These are phyloP conservation scores for Astreopora myriophthalma DNA, from an alignment of 64 coral and sea anemone genomes.

Conservation along the genomic window DNA sequence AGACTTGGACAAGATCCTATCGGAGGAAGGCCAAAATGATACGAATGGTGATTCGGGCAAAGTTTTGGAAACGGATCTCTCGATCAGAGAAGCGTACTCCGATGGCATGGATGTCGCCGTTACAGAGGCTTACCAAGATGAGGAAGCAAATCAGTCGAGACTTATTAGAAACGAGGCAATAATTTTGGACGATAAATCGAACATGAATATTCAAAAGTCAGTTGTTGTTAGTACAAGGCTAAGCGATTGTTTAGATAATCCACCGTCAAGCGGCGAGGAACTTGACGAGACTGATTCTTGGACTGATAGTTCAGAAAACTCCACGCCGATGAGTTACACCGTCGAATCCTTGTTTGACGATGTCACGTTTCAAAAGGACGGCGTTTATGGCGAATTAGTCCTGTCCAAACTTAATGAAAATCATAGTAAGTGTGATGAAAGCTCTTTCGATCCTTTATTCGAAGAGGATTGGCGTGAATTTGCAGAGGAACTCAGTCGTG, in stretches of 20 bases:
- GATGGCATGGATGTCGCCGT: not conserved
- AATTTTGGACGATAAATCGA: not conserved
- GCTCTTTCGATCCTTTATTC: not conserved
- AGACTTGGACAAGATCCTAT: slow-evolving; percentile 81
- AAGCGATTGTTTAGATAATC: slow-evolving; percentile 29
- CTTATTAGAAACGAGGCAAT: not conserved
- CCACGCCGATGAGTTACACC: not conserved
- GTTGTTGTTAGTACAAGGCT: not conserved
- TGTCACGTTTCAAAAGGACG: slow-evolving; percentile 30
- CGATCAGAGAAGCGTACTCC: not conserved
- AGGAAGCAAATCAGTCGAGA: not conserved
- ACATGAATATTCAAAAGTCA: slow-evolving; percentile 1
- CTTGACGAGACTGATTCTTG: not conserved
- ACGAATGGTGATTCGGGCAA: not conserved
- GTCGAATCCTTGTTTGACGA: slow-evolving; percentile 28
- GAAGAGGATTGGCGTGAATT: slow-evolving; percentile 18
- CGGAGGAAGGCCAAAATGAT: slow-evolving; percentile 4
- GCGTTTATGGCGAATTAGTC: slow-evolving; percentile 38
- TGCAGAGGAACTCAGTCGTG: not conserved
- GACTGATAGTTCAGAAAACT: not conserved
- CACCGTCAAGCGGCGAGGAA: not conserved
- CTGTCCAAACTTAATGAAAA: slow-evolving; percentile 17
- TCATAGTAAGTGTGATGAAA: not conserved
- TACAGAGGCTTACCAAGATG: not conserved
- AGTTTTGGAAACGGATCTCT: slow-evolving; percentile 2